A percentile compares a stretch with the other conserved stretches of the same genome.
Conservation (phyloP, 1,140 invertebrate species). For the Coenobita brevimanus region DNA sequence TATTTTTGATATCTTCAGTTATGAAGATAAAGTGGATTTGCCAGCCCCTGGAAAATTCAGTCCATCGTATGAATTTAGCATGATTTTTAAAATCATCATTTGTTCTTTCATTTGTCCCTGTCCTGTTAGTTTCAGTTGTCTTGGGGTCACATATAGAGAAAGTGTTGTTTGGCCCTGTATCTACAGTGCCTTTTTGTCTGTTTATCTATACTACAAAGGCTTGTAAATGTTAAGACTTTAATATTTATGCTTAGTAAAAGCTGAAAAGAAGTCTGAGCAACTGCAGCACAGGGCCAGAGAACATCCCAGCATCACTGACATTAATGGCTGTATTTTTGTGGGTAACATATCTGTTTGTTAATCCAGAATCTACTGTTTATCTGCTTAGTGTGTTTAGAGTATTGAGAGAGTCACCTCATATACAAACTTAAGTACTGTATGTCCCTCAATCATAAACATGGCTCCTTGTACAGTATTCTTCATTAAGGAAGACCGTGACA, state of each 20-base stretch:
- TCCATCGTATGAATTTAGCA: conserved; percentile 52
- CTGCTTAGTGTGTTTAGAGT: conserved; percentile 22
- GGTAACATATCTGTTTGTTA: conserved; percentile 37
- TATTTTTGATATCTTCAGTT: conserved; percentile 25
- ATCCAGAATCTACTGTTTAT: conserved; percentile 16
- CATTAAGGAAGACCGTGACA: neutral
- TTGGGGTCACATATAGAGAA: conserved; percentile 51
- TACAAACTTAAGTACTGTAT: conserved; percentile 52
- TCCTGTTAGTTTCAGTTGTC: conserved; percentile 31
- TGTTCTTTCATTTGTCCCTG: conserved; percentile 47
- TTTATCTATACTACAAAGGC: conserved; percentile 53
- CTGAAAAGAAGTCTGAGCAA: conserved; percentile 45
- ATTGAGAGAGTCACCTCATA: conserved; percentile 27
- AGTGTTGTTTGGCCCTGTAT: conserved; percentile 65
- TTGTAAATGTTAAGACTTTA: conserved; percentile 62
- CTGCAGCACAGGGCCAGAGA: conserved; percentile 67
- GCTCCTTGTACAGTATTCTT: neutral
- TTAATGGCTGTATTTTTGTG: conserved; percentile 58
- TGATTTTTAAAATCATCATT: conserved; percentile 45
- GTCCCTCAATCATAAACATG: conserved; percentile 17
- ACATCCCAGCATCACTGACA: conserved; percentile 54
- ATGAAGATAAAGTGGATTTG: conserved; percentile 14
- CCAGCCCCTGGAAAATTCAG: conserved; percentile 32
- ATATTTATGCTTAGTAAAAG: conserved; percentile 39
- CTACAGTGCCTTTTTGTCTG: conserved; percentile 64